Percentiles rank a stretch among this genome's conserved stretches.
These are phyloP conservation scores for Thera obeliscata DNA, from an alignment of 2,888 invertebrate genomes.

Conservation along the genomic window DNA sequence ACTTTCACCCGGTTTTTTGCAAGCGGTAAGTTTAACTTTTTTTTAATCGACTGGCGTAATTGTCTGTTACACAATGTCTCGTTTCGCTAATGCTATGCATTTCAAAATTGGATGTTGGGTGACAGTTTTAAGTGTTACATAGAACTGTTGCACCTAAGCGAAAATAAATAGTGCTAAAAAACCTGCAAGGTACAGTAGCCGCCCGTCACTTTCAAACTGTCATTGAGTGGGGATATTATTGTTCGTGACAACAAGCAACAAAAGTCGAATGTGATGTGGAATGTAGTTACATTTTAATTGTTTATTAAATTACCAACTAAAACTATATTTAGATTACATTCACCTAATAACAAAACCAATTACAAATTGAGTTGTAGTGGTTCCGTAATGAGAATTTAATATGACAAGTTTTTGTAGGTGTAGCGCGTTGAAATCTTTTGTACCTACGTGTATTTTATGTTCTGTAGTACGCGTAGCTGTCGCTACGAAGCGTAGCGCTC, in stretches of 20 bases:
- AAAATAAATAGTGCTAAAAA: not conserved
- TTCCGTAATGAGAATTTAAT: slow-evolving; percentile 38
- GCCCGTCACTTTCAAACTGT: slow-evolving; percentile 22
- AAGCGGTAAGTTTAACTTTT: slow-evolving; percentile 74
- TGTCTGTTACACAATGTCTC: slow-evolving; percentile 63
- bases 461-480: slow-evolving; percentile 46
- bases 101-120: slow-evolving; percentile 51
- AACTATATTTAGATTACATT: not conserved
- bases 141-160: not conserved
- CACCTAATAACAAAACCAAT: slow-evolving; percentile 13
- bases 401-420: slow-evolving; percentile 33
- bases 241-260: not conserved
- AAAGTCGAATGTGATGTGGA: not conserved
- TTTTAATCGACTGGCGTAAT: slow-evolving; percentile 71
- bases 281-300: not conserved
- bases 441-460: slow-evolving; percentile 22
- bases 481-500: slow-evolving; percentile 52
- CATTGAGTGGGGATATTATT: slow-evolving; percentile 1
- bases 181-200: slow-evolving; percentile 1
- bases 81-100: slow-evolving; percentile 58
- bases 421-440: slow-evolving; percentile 75
- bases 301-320: not conserved
- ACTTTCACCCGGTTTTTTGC: slow-evolving; percentile 69
- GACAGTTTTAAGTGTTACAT: slow-evolving; percentile 32
- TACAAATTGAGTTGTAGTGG: slow-evolving; percentile 20